Percentiles rank a stretch among this genome's conserved stretches.
Evolutionary conservation across 1,140 invertebrate genomes (phyloP).

Genomic region (Monochamus saltuarius): DNA sequence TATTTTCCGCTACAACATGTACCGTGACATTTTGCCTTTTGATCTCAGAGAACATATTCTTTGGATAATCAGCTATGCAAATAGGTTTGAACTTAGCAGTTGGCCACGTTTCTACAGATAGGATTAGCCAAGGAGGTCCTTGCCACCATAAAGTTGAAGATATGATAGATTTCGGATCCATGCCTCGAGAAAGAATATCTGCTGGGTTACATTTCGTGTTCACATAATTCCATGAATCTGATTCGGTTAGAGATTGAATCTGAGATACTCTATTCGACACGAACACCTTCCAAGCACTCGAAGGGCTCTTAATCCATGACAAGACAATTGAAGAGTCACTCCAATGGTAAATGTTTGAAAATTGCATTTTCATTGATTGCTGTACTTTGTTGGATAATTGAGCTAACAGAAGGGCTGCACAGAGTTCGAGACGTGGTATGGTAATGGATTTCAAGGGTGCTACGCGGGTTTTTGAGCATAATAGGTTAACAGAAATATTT

Average conservation of each 20-base stretch:
- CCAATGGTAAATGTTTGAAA: slow-evolving; percentile 17
- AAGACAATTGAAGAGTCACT: slow-evolving; percentile 31
- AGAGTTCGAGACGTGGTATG: slow-evolving; percentile 42
- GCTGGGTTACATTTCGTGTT: slow-evolving; percentile 43
- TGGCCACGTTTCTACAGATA: neutral
- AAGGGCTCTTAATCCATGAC: slow-evolving; percentile 35
- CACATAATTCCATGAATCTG: slow-evolving; percentile 41
- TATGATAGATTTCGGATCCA: slow-evolving; percentile 8
- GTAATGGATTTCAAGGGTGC: slow-evolving; percentile 40
- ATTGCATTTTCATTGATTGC: too few relatives aligned
- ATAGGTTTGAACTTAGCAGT: neutral
- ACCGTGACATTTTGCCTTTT: too few relatives aligned
- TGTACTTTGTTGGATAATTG: slow-evolving; percentile 35
- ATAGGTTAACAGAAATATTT: slow-evolving; percentile 23
- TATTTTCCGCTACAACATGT: too few relatives aligned
- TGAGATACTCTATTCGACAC: slow-evolving; percentile 39
- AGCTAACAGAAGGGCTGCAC: slow-evolving; percentile 38
- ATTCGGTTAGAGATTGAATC: slow-evolving; percentile 34
- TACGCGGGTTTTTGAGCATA: slow-evolving; percentile 43
- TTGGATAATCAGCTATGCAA: too few relatives aligned
- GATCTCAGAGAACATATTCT: too few relatives aligned
- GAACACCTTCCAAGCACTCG: slow-evolving; percentile 41
- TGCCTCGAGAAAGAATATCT: slow-evolving; percentile 30
- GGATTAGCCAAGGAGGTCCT: slow-evolving; percentile 9
- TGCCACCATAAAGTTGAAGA: slow-evolving; percentile 7